phyloP scores from a whole-genome alignment of 2,797 vertebrate genomes.

The Clarias platycephalus region DNA sequence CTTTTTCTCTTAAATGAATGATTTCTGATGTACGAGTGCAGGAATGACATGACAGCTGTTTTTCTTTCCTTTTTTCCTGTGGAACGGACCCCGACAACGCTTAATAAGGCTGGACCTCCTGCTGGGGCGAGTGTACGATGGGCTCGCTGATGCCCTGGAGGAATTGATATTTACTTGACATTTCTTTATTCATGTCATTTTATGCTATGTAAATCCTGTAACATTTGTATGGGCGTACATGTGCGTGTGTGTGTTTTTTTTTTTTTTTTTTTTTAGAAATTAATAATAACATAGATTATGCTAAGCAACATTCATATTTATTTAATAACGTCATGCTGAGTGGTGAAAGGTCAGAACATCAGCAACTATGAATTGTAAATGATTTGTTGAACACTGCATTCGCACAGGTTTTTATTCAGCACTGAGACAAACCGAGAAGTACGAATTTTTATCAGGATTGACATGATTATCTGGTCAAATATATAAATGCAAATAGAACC shows the following conservation, averaged over 20 bases:
- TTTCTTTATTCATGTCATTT: conserved; percentile 25
- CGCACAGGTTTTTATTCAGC: background rate
- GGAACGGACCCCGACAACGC: background rate
- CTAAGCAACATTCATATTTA: background rate
- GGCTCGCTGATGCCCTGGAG: conserved; percentile 16
- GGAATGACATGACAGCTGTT: background rate
- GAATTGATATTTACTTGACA: conserved; percentile 36
- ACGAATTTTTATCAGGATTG: background rate
- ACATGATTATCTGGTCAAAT: background rate
- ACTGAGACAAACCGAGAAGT: background rate
- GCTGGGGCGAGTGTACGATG: conserved; percentile 4
- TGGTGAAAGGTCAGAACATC: background rate
- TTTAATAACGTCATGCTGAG: background rate
- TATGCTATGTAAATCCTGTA: conserved; percentile 9
- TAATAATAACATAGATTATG: background rate
- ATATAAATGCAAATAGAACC: background rate
- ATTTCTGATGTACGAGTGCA: background rate
- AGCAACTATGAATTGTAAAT: background rate
- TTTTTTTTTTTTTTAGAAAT: too few relatives aligned
- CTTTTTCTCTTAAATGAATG: background rate
- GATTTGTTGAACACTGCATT: background rate
- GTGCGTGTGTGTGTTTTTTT: too few relatives aligned
- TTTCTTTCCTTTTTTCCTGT: background rate
- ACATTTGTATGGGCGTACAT: background rate
- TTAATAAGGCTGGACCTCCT: conserved; percentile 13